Base-by-base conservation (phyloP, 2,888 invertebrate genomes). In the Saturnia japonica region DNA sequence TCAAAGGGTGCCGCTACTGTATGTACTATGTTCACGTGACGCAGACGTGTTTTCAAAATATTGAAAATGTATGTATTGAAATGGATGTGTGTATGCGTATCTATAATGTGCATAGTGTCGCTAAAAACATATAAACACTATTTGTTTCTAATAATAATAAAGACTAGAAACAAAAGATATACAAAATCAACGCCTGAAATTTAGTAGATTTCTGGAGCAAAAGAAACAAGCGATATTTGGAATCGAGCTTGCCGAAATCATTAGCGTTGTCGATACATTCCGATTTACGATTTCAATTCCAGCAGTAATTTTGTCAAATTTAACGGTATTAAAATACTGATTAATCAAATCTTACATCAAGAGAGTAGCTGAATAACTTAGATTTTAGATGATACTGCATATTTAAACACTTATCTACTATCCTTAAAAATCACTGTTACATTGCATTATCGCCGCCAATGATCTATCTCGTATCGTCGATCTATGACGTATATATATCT, bases 371-470 rank as follows among this genome's bases (percentile, higher is more conserved):
- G 14, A 45, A 45, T 14, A 45, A 16, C 14, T 45, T 16, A 45
- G 16, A 45, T 2, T 3, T 45, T 45, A 45, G 45, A 14, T 45
- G 2, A 45, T 14, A 14, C 45, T 45, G 12, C 14, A 12, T 45
- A 45, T 16, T 14, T 14, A 45, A 45, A 19, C 34, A 34, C 34
- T 0, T 47, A 4, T 47, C 6, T 2, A 19, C 47, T 47, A 7
- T 1, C 47, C 16, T 4, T 47, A 19, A 47, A 47, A 47, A 47
- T 47, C 47, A 16, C 6, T 47, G 16, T 1, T 19, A 45, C 16
- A 47, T 19, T 16, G 3, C 47, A 47, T 19, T 47, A 47, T 28
- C 25, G 12, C 22, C 86, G 82, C 85, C 82, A 82, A 77, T 77
- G 74, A 72, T 72, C 75, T 76, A 77, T 82, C 2, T 34, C 34